phyloP scores from a whole-genome alignment of 2,113 vertebrate species.

The Chloropsis hardwickii region DNA sequence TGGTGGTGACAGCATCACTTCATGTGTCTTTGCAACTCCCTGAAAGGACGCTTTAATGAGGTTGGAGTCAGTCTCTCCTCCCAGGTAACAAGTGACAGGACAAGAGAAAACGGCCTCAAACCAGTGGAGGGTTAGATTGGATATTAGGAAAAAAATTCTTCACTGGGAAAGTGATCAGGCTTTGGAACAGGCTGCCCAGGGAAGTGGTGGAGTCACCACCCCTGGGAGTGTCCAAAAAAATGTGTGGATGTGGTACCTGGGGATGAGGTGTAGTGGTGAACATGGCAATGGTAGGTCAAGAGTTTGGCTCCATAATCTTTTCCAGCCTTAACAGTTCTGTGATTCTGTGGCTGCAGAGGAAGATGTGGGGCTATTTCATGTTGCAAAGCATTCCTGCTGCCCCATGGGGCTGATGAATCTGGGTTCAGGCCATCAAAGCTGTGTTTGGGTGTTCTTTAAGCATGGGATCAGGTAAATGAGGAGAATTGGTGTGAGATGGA shows the following conservation, averaged over 20 bases:
- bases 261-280: background rate
- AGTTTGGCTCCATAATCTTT: fast-evolving
- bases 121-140: background rate
- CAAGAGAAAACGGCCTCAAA: fast-evolving
- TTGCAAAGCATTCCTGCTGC: fast-evolving
- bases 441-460: background rate
- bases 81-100: background rate
- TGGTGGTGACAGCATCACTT: background rate
- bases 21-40: background rate
- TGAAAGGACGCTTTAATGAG: background rate
- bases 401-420: background rate
- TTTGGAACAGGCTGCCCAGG: background rate
- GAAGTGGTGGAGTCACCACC: background rate
- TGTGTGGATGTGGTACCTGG: background rate
- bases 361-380: fast-evolving
- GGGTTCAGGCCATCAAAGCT: background rate
- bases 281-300: background rate
- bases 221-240: background rate
- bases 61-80: background rate
- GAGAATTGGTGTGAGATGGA: background rate
- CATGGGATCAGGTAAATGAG: fast-evolving
- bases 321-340: background rate
- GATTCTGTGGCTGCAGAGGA: background rate
- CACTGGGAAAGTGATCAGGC: background rate
- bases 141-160: background rate